Conservation (phyloP, 2,888 invertebrate species). For the Nephrotoma appendiculata region DNA sequence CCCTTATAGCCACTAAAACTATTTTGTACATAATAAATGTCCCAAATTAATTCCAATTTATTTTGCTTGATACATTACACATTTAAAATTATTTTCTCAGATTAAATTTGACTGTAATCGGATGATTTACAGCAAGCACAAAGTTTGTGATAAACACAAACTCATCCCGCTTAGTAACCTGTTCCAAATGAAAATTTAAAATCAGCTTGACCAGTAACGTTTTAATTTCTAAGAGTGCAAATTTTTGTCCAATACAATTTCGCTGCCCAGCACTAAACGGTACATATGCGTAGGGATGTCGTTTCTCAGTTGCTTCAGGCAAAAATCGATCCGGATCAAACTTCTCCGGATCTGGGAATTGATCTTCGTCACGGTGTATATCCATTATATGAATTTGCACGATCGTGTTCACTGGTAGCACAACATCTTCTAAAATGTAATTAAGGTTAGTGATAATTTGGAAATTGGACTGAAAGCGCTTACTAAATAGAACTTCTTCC, state of each 20-base stretch:
- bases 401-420: constrained; percentile 35
- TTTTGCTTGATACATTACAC: neutral
- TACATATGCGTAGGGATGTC: constrained; percentile 48
- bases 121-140: constrained; percentile 32
- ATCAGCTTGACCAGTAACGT: constrained; percentile 40
- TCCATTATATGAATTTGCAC: constrained; percentile 45
- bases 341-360: constrained; percentile 45
- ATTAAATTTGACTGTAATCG: constrained; percentile 20
- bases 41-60: neutral
- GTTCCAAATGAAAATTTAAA: constrained; percentile 35
- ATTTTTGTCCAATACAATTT: no score
- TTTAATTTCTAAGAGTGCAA: constrained; percentile 41
- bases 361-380: constrained; percentile 46
- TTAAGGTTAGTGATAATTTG: constrained; percentile 6
- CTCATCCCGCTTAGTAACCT: constrained; percentile 35
- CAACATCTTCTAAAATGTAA: constrained; percentile 16
- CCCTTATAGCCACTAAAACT: no score
- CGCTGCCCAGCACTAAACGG: constrained; percentile 47
- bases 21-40: no score
- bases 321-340: constrained; percentile 47
- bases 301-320: constrained; percentile 36
- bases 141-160: constrained; percentile 33
- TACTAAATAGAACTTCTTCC: constrained; percentile 15
- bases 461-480: constrained; percentile 4
- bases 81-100: neutral